These are phyloP conservation scores for Chironomus tentans DNA, from an alignment of 2,888 invertebrate genomes.

Conservation along the genomic window DNA sequence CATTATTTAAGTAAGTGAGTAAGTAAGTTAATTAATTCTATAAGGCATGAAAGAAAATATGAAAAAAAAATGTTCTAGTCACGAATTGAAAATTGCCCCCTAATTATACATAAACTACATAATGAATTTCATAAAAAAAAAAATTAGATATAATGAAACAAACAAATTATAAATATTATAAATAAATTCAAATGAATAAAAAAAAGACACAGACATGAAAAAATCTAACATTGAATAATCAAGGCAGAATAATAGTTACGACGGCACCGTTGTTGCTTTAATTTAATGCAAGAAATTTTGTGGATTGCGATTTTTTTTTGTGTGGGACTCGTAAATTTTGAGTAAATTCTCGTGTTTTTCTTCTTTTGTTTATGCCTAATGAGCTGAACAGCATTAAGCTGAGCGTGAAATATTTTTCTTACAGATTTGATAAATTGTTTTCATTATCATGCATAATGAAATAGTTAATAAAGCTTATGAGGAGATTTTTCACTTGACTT, in stretches of 20 bases:
- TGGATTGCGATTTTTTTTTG: not conserved
- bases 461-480: too few species aligned
- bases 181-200: not conserved
- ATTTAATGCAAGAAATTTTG: not conserved
- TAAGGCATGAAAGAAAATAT: not conserved
- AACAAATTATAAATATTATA: not conserved
- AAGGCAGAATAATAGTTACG: not conserved
- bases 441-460: too few species aligned
- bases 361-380: too few species aligned
- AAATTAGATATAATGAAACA: not conserved
- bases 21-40: not conserved
- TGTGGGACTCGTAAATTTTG: too few species aligned
- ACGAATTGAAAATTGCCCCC: not conserved
- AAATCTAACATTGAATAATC: not conserved
- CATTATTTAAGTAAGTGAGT: not conserved
- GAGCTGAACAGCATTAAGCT: too few species aligned
- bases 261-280: not conserved
- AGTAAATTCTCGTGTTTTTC: too few species aligned
- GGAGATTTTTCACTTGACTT: too few species aligned
- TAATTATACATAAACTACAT: too few species aligned
- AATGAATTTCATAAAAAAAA: not conserved
- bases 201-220: slow-evolving; percentile 8
- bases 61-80: not conserved
- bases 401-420: too few species aligned
- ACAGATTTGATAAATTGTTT: too few species aligned